A percentile compares a stretch with the other conserved stretches of the same genome.
These are phyloP conservation scores for Cygnus olor DNA, from an alignment of 2,797 vertebrate genomes.

Conservation along the genomic window DNA sequence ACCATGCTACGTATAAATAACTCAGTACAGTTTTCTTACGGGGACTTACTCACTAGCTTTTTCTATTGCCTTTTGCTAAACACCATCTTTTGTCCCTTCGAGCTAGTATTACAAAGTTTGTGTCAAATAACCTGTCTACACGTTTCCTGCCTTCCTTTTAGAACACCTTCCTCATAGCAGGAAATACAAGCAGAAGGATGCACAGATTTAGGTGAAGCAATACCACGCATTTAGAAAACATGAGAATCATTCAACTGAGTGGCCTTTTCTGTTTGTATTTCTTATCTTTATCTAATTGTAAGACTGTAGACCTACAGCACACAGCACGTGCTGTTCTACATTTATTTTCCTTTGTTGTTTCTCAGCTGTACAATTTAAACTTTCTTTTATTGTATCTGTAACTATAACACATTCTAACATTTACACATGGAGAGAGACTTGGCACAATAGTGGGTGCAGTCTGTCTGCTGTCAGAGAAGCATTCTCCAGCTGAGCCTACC, in stretches of 20 bases:
- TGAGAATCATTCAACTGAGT: background rate
- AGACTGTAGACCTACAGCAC: conserved; percentile 46
- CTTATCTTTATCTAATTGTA: conserved; percentile 40
- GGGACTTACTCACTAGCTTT: background rate
- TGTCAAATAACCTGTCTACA: conserved; percentile 1
- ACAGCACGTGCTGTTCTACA: conserved; percentile 9
- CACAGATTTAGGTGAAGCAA: background rate
- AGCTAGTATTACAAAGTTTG: background rate
- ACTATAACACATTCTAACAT: conserved; percentile 39
- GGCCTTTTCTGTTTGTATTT: background rate
- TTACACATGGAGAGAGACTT: conserved; percentile 56
- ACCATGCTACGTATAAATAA: background rate
- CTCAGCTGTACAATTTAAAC: conserved; percentile 48
- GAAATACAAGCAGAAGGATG: background rate
- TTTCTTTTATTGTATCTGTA: conserved; percentile 39
- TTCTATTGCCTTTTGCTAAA: background rate
- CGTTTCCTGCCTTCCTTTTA: background rate
- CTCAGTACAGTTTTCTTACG: background rate
- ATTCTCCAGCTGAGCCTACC: background rate
- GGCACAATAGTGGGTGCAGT: background rate
- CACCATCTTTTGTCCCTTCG: background rate
- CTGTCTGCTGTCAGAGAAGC: conserved; percentile 1
- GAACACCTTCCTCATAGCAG: background rate
- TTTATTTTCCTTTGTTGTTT: conserved; percentile 48
- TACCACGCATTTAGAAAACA: conserved; percentile 3